Evolutionary conservation across 2,888 invertebrate species (phyloP).

Genomic region (Galeopsomyia nigrocyanea): DNA sequence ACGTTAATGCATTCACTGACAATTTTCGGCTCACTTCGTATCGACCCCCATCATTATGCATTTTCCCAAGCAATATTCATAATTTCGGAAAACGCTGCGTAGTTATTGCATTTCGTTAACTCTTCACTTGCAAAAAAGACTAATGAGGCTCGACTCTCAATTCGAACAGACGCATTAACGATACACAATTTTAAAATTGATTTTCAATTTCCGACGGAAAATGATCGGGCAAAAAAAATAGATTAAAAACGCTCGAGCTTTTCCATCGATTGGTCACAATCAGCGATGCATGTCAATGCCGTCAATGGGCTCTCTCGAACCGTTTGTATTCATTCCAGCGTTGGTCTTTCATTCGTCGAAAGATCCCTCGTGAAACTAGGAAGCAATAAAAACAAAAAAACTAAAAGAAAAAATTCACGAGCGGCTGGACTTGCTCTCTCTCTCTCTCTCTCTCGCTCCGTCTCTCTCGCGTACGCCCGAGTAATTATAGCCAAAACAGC

Average conservation of each 20-base stretch:
- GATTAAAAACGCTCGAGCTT: neutral
- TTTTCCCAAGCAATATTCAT: too few species aligned
- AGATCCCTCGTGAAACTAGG: conserved; percentile 15
- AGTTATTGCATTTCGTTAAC: too few species aligned
- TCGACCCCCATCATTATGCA: too few species aligned
- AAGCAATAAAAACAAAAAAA: too few species aligned
- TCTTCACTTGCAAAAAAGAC: too few species aligned
- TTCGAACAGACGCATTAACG: too few species aligned
- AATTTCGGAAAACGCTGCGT: too few species aligned
- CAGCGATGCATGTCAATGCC: conserved; percentile 40
- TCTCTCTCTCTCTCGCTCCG: too few species aligned
- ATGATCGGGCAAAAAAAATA: conserved; percentile 6
- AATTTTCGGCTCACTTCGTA: too few species aligned
- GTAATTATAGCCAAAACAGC: conserved; percentile 56
- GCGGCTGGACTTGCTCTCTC: conserved; percentile 15
- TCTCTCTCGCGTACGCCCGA: conserved; percentile 43
- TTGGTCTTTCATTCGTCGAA: neutral
- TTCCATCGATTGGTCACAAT: conserved; percentile 21
- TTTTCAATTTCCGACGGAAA: neutral
- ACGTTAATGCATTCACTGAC: too few species aligned
- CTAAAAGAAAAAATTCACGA: conserved; percentile 38
- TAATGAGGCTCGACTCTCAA: too few species aligned
- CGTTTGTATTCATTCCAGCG: conserved; percentile 33
- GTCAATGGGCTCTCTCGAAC: conserved; percentile 41
- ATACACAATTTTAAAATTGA: too few species aligned